These are phyloP conservation scores for Gymnothorax reevesii DNA, from an alignment of 2,797 vertebrate genomes.

Conservation along the genomic window DNA sequence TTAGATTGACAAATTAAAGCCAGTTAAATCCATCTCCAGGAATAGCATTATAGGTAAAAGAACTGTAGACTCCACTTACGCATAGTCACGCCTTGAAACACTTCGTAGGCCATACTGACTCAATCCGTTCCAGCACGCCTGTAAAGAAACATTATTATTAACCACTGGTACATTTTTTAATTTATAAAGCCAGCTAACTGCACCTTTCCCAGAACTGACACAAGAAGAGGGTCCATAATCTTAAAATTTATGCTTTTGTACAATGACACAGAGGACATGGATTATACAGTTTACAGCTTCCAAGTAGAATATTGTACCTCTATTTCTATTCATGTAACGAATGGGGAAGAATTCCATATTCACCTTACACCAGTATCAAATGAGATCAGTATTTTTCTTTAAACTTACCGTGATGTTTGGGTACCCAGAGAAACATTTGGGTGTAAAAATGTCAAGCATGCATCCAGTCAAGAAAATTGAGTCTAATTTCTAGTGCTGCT, in stretches of 20 bases:
- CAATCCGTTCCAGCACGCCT: constrained; percentile 84
- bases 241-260: neutral
- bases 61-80: constrained; percentile 74
- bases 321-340: neutral
- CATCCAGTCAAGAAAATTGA: no score
- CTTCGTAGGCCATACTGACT: constrained; percentile 76
- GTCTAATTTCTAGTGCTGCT: no score
- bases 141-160: constrained; percentile 23
- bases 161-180: no score
- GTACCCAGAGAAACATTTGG: no score
- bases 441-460: no score
- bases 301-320: neutral
- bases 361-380: no score
- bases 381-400: no score
- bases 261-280: neutral
- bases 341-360: no score
- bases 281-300: neutral
- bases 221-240: neutral
- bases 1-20: neutral
- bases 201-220: neutral
- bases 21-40: neutral
- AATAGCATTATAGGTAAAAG: neutral
- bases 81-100: constrained; percentile 82
- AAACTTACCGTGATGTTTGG: no score
- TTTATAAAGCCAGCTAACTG: neutral